These are phyloP conservation scores for Ellobius talpinus DNA, from an alignment of 2,113 vertebrate genomes.

Conservation along the genomic window DNA sequence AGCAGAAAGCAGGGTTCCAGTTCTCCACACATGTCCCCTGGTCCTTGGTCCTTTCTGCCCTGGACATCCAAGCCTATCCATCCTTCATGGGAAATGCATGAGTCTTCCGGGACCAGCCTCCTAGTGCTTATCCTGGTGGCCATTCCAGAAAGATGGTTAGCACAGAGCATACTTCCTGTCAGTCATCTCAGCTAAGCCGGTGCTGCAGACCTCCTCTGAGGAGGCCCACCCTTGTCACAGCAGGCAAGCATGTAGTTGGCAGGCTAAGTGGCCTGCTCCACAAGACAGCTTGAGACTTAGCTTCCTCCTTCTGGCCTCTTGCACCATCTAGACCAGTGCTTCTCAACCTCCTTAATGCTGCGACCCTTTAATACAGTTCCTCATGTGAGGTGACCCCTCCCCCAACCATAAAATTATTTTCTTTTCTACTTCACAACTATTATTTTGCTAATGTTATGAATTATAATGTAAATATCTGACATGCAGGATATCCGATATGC, in stretches of 20 bases:
- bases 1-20: neutral
- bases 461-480: neutral
- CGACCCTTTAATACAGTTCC: neutral
- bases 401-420: neutral
- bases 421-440: neutral
- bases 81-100: too few relatives aligned
- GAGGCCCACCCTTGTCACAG: neutral
- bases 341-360: neutral
- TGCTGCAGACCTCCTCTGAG: too few relatives aligned
- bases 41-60: neutral
- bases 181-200: too few relatives aligned
- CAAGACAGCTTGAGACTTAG: neutral
- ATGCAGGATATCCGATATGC: neutral
- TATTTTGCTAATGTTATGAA: neutral
- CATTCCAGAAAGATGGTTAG: rapidly evolving
- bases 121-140: neutral
- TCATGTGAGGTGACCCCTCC: neutral
- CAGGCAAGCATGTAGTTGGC: neutral
- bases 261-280: neutral
- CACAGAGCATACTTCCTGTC: neutral
- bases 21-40: neutral
- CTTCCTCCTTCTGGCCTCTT: neutral
- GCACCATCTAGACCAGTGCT: neutral
- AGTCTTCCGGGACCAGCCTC: neutral
- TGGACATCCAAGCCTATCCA: too few relatives aligned